A percentile compares a stretch with the other conserved stretches of the same genome.
Evolutionary conservation across 2,797 vertebrate genomes (phyloP).

Genomic region (Enteromius unitaeniatus): DNA sequence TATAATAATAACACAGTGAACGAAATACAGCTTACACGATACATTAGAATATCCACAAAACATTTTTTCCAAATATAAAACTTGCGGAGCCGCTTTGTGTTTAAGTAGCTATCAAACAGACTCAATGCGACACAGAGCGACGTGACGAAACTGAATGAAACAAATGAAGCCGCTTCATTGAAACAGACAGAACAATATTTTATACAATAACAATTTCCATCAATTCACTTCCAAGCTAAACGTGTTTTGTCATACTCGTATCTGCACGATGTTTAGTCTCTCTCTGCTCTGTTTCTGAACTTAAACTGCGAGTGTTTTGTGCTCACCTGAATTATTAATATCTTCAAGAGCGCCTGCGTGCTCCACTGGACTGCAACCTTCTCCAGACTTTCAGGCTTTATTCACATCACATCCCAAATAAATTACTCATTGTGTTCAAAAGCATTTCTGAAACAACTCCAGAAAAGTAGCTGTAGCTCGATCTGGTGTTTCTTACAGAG

Average conservation of each 20-base stretch:
- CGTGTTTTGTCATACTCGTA: not conserved
- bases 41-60: not conserved
- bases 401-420: slow-evolving; percentile 30
- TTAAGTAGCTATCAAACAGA: not conserved
- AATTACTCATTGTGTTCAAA: not conserved
- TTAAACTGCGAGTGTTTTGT: slow-evolving; percentile 14
- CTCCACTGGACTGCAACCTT: slow-evolving; percentile 17
- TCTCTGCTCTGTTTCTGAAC: not conserved
- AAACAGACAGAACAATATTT: not conserved
- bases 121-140: not conserved
- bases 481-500: not conserved
- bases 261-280: not conserved
- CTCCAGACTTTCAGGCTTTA: not conserved
- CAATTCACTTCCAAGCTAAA: not conserved
- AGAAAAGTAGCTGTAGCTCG: slow-evolving; percentile 7
- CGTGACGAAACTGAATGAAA: slow-evolving; percentile 16
- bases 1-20: not conserved
- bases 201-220: not conserved
- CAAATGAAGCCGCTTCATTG: not conserved
- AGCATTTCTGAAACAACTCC: not conserved
- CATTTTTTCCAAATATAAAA: not conserved
- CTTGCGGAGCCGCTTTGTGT: not conserved
- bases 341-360: slow-evolving; percentile 21
- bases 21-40: not conserved
- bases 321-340: slow-evolving; percentile 50